A percentile compares a stretch with the other conserved stretches of the same genome.
Conservation (phyloP, 2,888 invertebrate genomes). For the Cryptocephalus moraei region DNA sequence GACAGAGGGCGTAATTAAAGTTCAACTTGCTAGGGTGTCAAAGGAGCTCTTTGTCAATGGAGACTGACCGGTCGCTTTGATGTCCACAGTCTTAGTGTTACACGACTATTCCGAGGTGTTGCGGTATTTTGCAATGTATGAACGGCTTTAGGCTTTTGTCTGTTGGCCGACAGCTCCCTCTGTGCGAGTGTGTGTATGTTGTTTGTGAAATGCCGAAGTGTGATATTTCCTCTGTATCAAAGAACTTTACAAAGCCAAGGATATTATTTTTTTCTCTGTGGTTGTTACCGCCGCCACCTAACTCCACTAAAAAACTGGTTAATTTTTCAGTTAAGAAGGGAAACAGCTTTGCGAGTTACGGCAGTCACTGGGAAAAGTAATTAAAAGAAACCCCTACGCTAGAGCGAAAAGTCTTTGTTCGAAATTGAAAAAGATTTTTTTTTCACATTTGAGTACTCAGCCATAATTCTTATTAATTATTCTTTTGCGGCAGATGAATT, state of each 20-base stretch:
- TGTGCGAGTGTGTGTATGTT: neutral
- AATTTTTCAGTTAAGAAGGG: too few relatives aligned
- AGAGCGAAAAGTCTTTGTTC: too few relatives aligned
- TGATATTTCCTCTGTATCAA: neutral
- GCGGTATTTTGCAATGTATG: slow-evolving; percentile 38
- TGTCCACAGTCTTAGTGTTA: slow-evolving; percentile 39
- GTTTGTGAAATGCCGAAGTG: slow-evolving; percentile 8
- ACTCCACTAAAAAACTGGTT: too few relatives aligned
- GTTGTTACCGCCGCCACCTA: neutral
- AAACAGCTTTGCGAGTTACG: too few relatives aligned
- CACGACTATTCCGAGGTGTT: slow-evolving; percentile 38
- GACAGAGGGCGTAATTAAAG: slow-evolving; percentile 38
- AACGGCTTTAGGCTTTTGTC: slow-evolving; percentile 19
- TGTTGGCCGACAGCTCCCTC: neutral
- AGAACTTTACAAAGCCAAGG: neutral
- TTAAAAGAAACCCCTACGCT: too few relatives aligned
- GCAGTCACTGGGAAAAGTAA: too few relatives aligned
- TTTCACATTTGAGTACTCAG: too few relatives aligned
- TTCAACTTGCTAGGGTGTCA: slow-evolving; percentile 38
- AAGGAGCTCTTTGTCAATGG: slow-evolving; percentile 35
- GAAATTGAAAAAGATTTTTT: too few relatives aligned
- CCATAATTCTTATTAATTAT: too few relatives aligned
- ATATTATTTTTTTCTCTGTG: neutral
- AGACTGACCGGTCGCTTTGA: slow-evolving; percentile 36
- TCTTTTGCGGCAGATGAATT: too few relatives aligned